Evolutionary conservation across 1,140 invertebrate genomes (phyloP), one percentile per base, ranked within the genome.

Genomic region (Drosophila serrata): DNA sequence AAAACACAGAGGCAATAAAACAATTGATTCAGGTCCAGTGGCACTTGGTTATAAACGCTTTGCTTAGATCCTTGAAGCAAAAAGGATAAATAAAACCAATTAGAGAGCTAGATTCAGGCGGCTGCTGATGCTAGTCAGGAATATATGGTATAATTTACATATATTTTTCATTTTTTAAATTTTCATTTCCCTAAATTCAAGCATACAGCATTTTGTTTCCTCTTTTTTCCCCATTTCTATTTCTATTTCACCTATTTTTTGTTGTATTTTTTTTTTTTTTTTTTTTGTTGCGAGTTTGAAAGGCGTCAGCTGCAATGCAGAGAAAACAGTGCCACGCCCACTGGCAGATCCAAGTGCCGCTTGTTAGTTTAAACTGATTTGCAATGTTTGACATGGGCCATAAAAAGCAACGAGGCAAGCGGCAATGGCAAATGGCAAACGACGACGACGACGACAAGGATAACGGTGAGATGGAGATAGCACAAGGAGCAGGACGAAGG

Each of bases 311-410:
- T 76, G 74, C 74, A 76, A 76, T 76, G 74, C 74, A 77, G 74
- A 77, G 73, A 77, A 77, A 51, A 76, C 62, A 59, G 40, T 45
- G 73, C 39, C 74, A 68, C 74, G 62, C 74, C 74, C 68, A 74
- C 70, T 43, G 29, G 35, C 43, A 42, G 43, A 49, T 55, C 53
- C 60, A 57, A 73, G 65, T 59, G 39, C 49, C 80, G 31, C 43
- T 84, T 90, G 84, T 88, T 90, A 88, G 84, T 90, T 88, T 88
- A 84, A 88, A 88, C 85, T 88, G 84, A 88, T 90, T 88, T 88
- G 84, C 84, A 90, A 82, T 90, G 84, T 88, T 88, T 90, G 85
- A 88, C 84, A 90, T 90, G 84, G 76, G 81, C 84, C 67, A 88
- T 88, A 88, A 88, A 88, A 88, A 90, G 85, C 72, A 82, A 90